Evolutionary conservation across 2,888 invertebrate genomes (phyloP).

Genomic region (Microctonus hyperodae): DNA sequence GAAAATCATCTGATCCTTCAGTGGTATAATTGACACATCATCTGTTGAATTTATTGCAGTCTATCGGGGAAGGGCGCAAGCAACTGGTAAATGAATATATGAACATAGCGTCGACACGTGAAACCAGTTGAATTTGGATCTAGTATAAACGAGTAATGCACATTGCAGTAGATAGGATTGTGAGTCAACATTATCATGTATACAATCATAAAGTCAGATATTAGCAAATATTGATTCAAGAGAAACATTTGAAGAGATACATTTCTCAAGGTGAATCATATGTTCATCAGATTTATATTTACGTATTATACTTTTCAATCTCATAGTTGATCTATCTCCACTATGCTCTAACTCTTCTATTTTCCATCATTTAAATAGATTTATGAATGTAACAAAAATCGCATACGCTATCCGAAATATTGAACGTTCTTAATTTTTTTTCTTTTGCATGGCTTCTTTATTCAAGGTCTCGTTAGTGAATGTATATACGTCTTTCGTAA

Average conservation of each 20-base stretch:
- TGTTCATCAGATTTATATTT: not conserved
- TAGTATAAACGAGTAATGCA: constrained; percentile 44
- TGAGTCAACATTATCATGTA: not conserved
- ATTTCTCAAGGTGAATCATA: constrained; percentile 20
- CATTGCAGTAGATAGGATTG: constrained; percentile 16
- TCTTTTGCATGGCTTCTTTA: constrained; percentile 15
- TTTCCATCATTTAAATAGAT: not conserved
- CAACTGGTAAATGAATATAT: constrained; percentile 2
- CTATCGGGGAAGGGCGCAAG: no score
- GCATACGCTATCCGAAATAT: constrained; percentile 6
- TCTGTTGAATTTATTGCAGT: not conserved
- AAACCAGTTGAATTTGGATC: constrained; percentile 48
- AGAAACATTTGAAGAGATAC: not conserved
- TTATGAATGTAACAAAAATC: not conserved
- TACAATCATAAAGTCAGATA: constrained; percentile 14
- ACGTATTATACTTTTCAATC: not conserved
- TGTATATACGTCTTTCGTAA: constrained; percentile 19
- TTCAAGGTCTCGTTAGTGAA: constrained; percentile 11
- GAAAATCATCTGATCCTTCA: no score
- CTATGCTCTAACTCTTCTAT: not conserved
- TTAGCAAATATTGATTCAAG: constrained; percentile 6
- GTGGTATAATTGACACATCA: no score
- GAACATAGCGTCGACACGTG: constrained; percentile 18
- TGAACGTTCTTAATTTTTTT: not conserved
- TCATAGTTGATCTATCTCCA: not conserved